Conservation (phyloP, 2,888 invertebrate species). For the Ichneumoninae sp. region DNA sequence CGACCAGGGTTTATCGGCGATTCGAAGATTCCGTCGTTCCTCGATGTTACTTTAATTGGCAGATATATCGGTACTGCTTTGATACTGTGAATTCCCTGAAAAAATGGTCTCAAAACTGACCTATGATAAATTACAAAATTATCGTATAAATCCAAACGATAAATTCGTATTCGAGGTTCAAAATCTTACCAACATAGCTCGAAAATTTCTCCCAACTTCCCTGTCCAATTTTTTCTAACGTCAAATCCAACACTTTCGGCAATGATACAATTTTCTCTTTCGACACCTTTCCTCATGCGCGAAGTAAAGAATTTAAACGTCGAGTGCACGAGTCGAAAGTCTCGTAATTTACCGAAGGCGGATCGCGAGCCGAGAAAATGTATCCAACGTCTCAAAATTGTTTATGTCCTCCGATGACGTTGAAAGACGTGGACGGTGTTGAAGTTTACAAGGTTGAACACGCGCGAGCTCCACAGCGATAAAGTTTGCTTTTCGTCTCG, state of each 20-base stretch:
- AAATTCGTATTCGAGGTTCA: background rate
- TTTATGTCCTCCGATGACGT: conserved; percentile 16
- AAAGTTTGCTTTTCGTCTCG: conserved; percentile 39
- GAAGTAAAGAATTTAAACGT: background rate
- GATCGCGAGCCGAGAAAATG: conserved; percentile 6
- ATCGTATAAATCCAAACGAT: background rate
- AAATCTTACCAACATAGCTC: too few species aligned
- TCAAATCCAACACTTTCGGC: background rate
- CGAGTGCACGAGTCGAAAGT: background rate
- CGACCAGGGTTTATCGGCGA: background rate
- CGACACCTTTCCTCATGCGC: background rate
- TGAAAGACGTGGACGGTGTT: background rate
- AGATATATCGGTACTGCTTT: background rate
- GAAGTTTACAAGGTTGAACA: conserved; percentile 26
- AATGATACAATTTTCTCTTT: background rate
- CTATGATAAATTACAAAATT: background rate
- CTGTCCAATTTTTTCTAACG: background rate
- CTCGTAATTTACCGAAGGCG: background rate
- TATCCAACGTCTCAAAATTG: conserved; percentile 21
- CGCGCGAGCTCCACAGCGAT: background rate
- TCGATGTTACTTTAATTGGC: background rate
- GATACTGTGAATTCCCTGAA: too few species aligned
- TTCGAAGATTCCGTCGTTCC: background rate
- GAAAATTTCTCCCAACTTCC: too few species aligned
- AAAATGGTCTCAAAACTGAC: too few species aligned